Percentiles rank a stretch among this genome's conserved stretches.
Conservation (phyloP, 2,888 invertebrate species). For the Amblyjoppa proteus region DNA sequence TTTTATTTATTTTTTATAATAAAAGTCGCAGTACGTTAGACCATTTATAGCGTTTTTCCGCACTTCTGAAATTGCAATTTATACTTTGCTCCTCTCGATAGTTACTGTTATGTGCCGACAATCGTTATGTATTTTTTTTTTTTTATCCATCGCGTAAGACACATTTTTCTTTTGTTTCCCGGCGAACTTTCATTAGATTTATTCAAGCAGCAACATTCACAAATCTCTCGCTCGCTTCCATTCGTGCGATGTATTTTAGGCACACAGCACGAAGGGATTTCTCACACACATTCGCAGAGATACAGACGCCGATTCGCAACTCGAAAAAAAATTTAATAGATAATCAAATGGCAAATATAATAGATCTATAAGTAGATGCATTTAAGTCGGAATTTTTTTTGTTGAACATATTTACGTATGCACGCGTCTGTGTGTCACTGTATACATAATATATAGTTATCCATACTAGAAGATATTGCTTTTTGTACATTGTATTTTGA, state of each 20-base stretch:
- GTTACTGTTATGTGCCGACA: slow-evolving; percentile 18
- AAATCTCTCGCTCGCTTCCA: slow-evolving; percentile 9
- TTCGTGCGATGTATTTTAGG: slow-evolving; percentile 30
- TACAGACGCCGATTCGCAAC: not conserved
- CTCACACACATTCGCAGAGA: slow-evolving; percentile 9
- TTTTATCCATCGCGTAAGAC: slow-evolving; percentile 48
- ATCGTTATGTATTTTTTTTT: slow-evolving; percentile 21
- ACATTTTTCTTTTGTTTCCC: slow-evolving; percentile 53
- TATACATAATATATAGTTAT: slow-evolving; percentile 64
- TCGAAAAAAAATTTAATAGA: slow-evolving; percentile 44
- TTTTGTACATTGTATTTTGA: slow-evolving; percentile 77
- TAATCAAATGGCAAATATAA: slow-evolving; percentile 67
- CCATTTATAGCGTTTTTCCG: slow-evolving; percentile 19
- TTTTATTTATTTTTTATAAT: not conserved
- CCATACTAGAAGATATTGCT: slow-evolving; percentile 76
- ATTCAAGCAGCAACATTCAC: slow-evolving; percentile 33
- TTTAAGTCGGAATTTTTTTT: slow-evolving; percentile 65
- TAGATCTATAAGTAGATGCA: slow-evolving; percentile 54
- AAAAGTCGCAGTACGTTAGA: slow-evolving; percentile 42
- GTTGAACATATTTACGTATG: slow-evolving; percentile 34
- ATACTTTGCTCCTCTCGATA: slow-evolving; percentile 40
- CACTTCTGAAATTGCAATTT: slow-evolving; percentile 36
- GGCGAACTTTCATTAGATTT: slow-evolving; percentile 36
- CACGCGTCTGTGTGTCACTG: slow-evolving; percentile 61
- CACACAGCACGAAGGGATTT: not conserved